Conservation (phyloP, 2,113 vertebrate genomes). For the Oreochromis spilurus region DNA sequence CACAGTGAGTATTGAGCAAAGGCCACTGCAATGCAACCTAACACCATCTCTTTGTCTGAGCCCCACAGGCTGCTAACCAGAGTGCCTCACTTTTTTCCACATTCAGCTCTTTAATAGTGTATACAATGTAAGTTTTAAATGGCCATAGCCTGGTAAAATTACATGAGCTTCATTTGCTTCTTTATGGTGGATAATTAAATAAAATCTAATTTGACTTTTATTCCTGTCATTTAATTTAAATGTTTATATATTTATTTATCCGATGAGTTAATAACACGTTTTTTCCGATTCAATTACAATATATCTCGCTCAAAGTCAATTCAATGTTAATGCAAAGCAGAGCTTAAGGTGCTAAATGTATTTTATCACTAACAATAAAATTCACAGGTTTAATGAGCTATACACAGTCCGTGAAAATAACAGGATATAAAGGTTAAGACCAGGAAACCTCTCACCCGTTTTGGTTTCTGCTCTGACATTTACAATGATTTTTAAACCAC, state of each 20-base stretch:
- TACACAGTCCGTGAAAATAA: neutral
- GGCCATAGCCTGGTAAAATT: neutral
- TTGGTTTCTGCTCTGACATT: neutral
- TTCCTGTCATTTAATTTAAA: neutral
- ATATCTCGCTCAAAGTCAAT: neutral
- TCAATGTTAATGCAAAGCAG: neutral
- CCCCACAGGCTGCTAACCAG: slow-evolving; percentile 18
- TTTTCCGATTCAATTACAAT: neutral
- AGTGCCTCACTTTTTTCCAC: slow-evolving; percentile 5
- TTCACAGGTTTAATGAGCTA: slow-evolving; percentile 48
- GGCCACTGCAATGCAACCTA: slow-evolving; percentile 62
- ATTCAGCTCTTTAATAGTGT: neutral
- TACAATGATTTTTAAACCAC: neutral
- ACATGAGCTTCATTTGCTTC: neutral
- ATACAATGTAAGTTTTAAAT: neutral
- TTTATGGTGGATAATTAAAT: neutral
- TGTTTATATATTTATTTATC: neutral
- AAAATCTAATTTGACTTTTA: neutral
- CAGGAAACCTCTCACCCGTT: slow-evolving; percentile 6
- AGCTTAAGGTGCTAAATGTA: neutral
- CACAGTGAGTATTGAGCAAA: slow-evolving; percentile 52
- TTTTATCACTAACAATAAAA: slow-evolving; percentile 43
- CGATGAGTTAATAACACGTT: neutral
- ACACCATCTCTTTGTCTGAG: slow-evolving; percentile 64
- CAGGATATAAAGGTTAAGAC: neutral